These are phyloP conservation scores for Drosophila setifemur DNA, from an alignment of 1,140 invertebrate species.

Conservation along the genomic window DNA sequence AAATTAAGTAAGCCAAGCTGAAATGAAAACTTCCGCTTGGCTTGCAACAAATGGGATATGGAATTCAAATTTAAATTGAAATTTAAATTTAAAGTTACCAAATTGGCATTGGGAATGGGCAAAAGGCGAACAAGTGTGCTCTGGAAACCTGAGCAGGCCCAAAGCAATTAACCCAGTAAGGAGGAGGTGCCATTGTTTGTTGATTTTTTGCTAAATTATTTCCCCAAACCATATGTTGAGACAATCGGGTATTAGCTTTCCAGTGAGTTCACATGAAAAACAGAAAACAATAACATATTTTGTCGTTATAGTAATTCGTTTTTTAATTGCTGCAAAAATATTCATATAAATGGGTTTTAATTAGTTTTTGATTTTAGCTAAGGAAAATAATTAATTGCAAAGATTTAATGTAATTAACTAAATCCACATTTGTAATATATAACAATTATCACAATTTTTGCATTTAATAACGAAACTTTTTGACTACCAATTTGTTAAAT, in stretches of 20 bases:
- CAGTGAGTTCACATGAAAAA: too few species aligned
- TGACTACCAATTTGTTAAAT: too few species aligned
- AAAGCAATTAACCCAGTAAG: conserved; percentile 32
- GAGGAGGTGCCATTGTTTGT: conserved; percentile 6
- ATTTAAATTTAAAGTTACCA: not conserved
- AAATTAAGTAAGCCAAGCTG: not conserved
- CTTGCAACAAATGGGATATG: not conserved
- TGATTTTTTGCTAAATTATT: not conserved
- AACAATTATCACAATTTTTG: not conserved
- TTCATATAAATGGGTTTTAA: too few species aligned
- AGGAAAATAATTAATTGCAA: too few species aligned
- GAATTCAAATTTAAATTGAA: not conserved
- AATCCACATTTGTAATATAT: not conserved
- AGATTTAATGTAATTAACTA: too few species aligned
- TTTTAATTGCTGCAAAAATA: too few species aligned
- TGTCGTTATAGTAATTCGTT: too few species aligned
- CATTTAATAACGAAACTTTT: too few species aligned
- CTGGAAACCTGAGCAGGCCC: conserved; percentile 12
- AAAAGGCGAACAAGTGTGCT: conserved; percentile 17
- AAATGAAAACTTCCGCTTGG: conserved; percentile 6
- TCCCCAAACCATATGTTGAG: conserved; percentile 11
- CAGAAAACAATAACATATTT: conserved; percentile 17
- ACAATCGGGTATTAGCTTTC: too few species aligned
- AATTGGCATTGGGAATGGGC: not conserved
- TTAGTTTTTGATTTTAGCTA: too few species aligned